Evolutionary conservation across 2,797 vertebrate species (phyloP), one percentile per base, ranked within the genome.

Genomic region (Enteromius thamalakanensis): DNA sequence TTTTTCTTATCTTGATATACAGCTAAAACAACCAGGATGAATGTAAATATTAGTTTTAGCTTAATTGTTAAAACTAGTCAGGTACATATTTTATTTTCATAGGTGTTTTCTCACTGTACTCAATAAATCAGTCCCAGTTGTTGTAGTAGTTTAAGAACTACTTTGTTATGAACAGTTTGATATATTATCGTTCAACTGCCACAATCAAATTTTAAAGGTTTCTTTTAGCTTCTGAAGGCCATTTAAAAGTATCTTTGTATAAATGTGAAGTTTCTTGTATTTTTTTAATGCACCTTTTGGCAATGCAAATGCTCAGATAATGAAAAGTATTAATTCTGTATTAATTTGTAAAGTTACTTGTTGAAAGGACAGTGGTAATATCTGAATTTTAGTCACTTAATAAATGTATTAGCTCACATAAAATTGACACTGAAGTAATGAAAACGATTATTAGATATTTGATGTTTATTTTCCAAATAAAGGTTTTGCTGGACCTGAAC

Each of bases 21-120:
- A 49, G 29, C 42, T 40, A 42, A 65, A 84, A 82, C 64, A 45
- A 45, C 32, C 62, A 78, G 78, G 40, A 81, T 71, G 77, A 84
- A 67, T 87, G 85, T 83, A 84, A 82, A 88, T 84, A 80, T 67
- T 78, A 72, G 11, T 80, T 7, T 76, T 79, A 77, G 70, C 79
- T 37, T 34, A 51, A 34, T 83, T 81, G 42, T 84, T 53, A 75
- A 55, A 51, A 70, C 62, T 47, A 23, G n/a, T 68, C 65, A 79
- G 87, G 87, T 86, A 86, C 84, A 69, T 76, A 49, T 79, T 76
- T 80, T 42, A 49, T 26, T 80, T 79, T 58, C 10, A 70, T 40
- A n/a, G n/a, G n/a, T 60, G 10, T 23, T 60, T n/a, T n/a, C 58
- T 58, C 23, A 45, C 37, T 60, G 79, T 60, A 80, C 23, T 68